phyloP scores from a whole-genome alignment of 2,888 invertebrate genomes.

The Eumacrocentrus americanus region DNA sequence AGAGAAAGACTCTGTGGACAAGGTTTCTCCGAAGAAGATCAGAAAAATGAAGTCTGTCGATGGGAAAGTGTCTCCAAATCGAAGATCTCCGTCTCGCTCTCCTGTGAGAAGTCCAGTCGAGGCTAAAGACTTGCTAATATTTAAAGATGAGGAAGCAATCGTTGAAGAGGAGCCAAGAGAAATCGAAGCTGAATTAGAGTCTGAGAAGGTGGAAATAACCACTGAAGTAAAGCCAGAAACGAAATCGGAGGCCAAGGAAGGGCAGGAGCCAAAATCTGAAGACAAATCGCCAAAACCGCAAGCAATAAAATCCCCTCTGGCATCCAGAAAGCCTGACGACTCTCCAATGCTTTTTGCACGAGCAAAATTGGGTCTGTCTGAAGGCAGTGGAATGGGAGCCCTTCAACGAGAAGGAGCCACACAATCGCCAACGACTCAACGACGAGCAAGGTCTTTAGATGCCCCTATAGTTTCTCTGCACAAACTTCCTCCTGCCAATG shows the following conservation, averaged over 20 bases:
- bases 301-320: slow-evolving; percentile 69
- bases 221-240: slow-evolving; percentile 48
- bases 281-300: slow-evolving; percentile 61
- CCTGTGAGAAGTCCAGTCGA: slow-evolving; percentile 47
- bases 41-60: slow-evolving; percentile 66
- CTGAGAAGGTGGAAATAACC: slow-evolving; percentile 42
- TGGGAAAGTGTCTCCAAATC: slow-evolving; percentile 29
- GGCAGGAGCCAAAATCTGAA: slow-evolving; percentile 42
- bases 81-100: slow-evolving; percentile 29
- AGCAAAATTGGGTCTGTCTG: slow-evolving; percentile 80
- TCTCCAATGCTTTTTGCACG: slow-evolving; percentile 81
- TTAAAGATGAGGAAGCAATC: slow-evolving; percentile 58
- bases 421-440: slow-evolving; percentile 75
- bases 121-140: slow-evolving; percentile 26
- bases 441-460: slow-evolving; percentile 83
- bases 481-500: slow-evolving; percentile 80
- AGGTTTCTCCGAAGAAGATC: slow-evolving; percentile 54
- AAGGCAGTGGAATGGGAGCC: slow-evolving; percentile 79
- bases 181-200: slow-evolving; percentile 63
- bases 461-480: slow-evolving; percentile 82
- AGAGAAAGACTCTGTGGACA: slow-evolving; percentile 55
- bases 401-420: slow-evolving; percentile 79
- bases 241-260: slow-evolving; percentile 39
- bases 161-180: slow-evolving; percentile 45
- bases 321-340: slow-evolving; percentile 73